Evolutionary conservation across 2,113 vertebrate genomes (phyloP), one percentile per base, ranked within the genome.

Genomic region (Catharus bicknelli): DNA sequence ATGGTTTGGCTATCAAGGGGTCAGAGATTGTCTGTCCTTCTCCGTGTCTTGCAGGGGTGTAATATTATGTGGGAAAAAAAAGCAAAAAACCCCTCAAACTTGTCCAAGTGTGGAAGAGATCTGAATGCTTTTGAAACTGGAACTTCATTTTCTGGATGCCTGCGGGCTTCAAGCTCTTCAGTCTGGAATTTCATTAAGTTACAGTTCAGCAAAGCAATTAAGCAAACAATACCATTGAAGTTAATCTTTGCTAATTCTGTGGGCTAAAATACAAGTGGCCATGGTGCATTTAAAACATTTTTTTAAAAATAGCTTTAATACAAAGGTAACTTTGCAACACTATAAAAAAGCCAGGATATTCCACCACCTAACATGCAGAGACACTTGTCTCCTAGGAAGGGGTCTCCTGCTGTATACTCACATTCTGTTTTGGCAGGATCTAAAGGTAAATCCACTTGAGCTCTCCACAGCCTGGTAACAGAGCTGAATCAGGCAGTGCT

Each of bases 31-130:
- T 70, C 30, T 53, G 53, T 40, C 26, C 12, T 67, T 86, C 43
- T 86, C 21, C n/a, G 3, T 25, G 11, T 63, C 54, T 83, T 83
- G 17, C 6, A 84, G 34, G 34, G 4, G 2, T 81, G 27, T 40
- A 45, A 34, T 80, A 30, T 20, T 36, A 55, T 53, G n/a, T 40
- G 3, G 10, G 10, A 38, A n/a, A 36, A 69, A 83, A 83, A 76
- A 23, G 1, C 2, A 68, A 64, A 43, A 40, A 13, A 1, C 2
- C 13, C 29, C 18, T 90, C 0, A 0, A 21, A 34, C 32, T 73
- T 36, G 7, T 66, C 29, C 48, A 13, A 66, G 1, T 50, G 13
- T 54, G 17, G 42, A 82, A 73, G 19, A 87, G 19, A 38, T 27
- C 12, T 82, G 21, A 81, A 70, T 54, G 22, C 3, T 66, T 77